Conservation (phyloP, 2,113 vertebrate genomes). For the Rhineura floridana region DNA sequence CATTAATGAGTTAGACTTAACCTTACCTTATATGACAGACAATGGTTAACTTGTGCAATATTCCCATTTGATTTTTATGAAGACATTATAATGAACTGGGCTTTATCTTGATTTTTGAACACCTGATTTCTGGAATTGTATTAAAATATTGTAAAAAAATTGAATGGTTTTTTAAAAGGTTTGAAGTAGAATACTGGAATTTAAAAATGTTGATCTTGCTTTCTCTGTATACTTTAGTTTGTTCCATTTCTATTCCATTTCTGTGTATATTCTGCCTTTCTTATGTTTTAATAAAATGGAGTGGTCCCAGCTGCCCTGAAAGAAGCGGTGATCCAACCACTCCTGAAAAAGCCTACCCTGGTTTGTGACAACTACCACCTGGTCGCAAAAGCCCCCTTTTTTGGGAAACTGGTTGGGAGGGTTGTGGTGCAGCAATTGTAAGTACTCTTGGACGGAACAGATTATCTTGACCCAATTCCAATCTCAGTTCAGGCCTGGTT, state of each 20-base stretch:
- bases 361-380: too few relatives aligned
- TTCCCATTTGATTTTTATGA: constrained; percentile 74
- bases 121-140: constrained; percentile 66
- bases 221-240: constrained; percentile 76
- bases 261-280: constrained; percentile 83
- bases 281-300: constrained; percentile 84
- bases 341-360: too few relatives aligned
- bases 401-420: too few relatives aligned
- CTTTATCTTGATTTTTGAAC: constrained; percentile 72
- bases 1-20: constrained; percentile 47
- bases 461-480: too few relatives aligned
- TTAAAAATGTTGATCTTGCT: constrained; percentile 72
- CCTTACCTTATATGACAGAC: constrained; percentile 65
- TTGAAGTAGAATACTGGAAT: constrained; percentile 72
- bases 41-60: constrained; percentile 69
- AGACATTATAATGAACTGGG: constrained; percentile 65
- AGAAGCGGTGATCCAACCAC: too few relatives aligned
- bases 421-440: too few relatives aligned
- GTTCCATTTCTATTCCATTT: constrained; percentile 77
- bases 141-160: constrained; percentile 66
- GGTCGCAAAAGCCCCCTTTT: too few relatives aligned
- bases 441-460: too few relatives aligned
- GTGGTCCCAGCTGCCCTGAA: too few relatives aligned
- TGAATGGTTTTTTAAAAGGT: constrained; percentile 67
- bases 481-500: too few relatives aligned